phyloP scores from a whole-genome alignment of 2,888 invertebrate genomes.

The Tipula unca region DNA sequence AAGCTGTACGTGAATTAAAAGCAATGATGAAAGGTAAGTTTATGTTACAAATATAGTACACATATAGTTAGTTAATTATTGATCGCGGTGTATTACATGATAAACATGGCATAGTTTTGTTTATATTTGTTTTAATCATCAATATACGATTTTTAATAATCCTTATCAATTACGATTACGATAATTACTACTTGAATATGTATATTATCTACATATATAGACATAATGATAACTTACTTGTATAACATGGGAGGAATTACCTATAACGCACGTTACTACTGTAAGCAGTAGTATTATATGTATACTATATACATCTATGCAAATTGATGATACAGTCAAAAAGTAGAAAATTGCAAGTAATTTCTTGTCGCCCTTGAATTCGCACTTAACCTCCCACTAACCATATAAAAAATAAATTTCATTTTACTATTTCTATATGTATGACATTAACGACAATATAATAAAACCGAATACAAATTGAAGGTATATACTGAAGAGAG shows the following conservation, averaged over 20 bases:
- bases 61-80: background rate
- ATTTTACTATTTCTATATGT: too few species aligned
- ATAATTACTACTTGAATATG: background rate
- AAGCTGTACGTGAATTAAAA: slow-evolving; percentile 49
- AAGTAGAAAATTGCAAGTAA: background rate
- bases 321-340: background rate
- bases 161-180: background rate
- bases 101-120: background rate
- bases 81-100: background rate
- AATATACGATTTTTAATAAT: background rate
- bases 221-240: background rate
- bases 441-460: background rate
- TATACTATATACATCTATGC: too few species aligned
- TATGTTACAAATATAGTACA: background rate
- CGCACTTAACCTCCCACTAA: background rate
- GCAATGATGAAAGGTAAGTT: slow-evolving; percentile 53
- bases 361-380: background rate
- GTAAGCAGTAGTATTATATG: background rate
- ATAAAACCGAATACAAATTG: background rate
- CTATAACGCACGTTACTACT: background rate
- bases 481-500: background rate
- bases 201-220: background rate
- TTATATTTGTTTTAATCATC: background rate
- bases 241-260: background rate
- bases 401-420: background rate